Evolutionary conservation across 1,140 invertebrate genomes (phyloP).

Genomic region (Lasioglossum albipes): DNA sequence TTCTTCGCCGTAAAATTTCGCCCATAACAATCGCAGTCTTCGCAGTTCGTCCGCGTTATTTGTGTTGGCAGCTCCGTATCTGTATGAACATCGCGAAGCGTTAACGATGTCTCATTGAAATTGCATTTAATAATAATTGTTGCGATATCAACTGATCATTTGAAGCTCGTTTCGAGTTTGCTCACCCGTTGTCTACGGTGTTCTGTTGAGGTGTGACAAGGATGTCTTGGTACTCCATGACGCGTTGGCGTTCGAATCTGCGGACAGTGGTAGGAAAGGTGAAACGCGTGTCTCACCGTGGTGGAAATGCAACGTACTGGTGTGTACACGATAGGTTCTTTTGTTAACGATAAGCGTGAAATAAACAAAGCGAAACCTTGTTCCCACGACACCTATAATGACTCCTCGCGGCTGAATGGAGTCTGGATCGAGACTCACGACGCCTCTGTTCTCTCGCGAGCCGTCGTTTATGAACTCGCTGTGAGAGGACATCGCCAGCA

Average conservation of each 20-base stretch:
- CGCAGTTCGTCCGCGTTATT: conserved; percentile 58
- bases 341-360: conserved; percentile 20
- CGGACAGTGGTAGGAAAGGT: background rate
- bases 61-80: conserved; percentile 56
- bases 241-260: conserved; percentile 76
- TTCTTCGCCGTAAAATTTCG: conserved; percentile 73
- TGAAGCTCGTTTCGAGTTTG: background rate
- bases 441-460: conserved; percentile 81
- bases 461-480: conserved; percentile 85
- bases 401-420: conserved; percentile 74
- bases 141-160: too few species aligned
- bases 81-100: background rate
- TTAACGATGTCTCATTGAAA: too few species aligned
- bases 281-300: background rate
- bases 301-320: too few species aligned
- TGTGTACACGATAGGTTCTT: background rate
- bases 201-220: conserved; percentile 80
- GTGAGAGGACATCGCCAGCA: conserved; percentile 82
- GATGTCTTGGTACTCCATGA: conserved; percentile 83
- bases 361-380: conserved; percentile 64
- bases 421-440: conserved; percentile 70
- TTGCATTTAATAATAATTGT: too few species aligned
- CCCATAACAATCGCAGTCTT: conserved; percentile 71
- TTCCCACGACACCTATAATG: conserved; percentile 73
- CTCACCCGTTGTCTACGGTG: conserved; percentile 78